Evolutionary conservation across 2,113 vertebrate genomes (phyloP).

Genomic region (Geothlypis trichas): DNA sequence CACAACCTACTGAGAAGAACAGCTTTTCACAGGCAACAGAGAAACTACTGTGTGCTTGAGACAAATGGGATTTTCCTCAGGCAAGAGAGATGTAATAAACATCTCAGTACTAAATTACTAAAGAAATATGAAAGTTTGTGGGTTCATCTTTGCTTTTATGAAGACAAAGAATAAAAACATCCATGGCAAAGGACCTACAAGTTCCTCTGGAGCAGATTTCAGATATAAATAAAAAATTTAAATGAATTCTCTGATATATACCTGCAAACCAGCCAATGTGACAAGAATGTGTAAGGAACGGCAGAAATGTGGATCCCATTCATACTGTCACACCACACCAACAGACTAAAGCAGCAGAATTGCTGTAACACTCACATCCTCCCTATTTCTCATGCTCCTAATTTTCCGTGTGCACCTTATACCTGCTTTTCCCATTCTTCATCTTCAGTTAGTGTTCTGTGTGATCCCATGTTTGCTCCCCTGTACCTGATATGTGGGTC

Average conservation of each 20-base stretch:
- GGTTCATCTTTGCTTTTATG: background rate
- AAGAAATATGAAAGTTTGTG: slow-evolving; percentile 15
- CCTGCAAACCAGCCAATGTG: slow-evolving; percentile 6
- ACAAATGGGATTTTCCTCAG: slow-evolving; percentile 43
- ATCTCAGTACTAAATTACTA: slow-evolving; percentile 39
- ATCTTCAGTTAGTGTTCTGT: background rate
- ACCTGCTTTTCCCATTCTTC: background rate
- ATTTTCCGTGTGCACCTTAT: background rate
- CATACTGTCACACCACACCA: background rate
- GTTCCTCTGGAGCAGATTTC: slow-evolving; percentile 23
- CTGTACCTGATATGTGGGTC: background rate
- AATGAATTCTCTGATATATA: slow-evolving; percentile 8
- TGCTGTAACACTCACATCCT: background rate
- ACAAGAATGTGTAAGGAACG: background rate
- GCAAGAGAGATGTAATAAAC: slow-evolving; percentile 49
- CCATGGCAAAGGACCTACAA: background rate
- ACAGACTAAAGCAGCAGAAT: background rate
- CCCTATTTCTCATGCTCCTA: background rate
- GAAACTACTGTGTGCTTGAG: background rate
- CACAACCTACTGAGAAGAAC: slow-evolving; percentile 21
- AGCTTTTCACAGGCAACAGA: slow-evolving; percentile 44
- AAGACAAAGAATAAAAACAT: slow-evolving; percentile 15
- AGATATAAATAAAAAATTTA: slow-evolving; percentile 12
- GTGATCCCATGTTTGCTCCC: background rate
- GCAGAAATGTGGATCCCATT: background rate